Evolutionary conservation across 2,888 invertebrate species (phyloP).

Genomic region (Phytoseiulus persimilis): DNA sequence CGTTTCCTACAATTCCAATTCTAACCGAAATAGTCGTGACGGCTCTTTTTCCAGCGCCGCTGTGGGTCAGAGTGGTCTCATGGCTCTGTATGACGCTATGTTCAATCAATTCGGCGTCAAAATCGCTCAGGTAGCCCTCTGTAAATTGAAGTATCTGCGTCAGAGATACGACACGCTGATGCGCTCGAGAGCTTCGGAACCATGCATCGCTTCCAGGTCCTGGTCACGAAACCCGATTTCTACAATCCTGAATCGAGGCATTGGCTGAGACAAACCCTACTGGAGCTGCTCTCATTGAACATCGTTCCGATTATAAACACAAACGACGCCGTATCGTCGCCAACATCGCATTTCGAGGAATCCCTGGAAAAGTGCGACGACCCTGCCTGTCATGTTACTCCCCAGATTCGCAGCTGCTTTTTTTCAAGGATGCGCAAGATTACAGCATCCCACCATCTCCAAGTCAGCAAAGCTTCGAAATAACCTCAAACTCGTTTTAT

Average conservation of each 20-base stretch:
- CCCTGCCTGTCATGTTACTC: too few relatives aligned
- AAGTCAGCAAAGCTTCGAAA: too few relatives aligned
- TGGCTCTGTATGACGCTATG: conserved; percentile 98
- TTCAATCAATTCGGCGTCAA: conserved; percentile 97
- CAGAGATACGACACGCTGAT: neutral
- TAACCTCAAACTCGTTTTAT: neutral
- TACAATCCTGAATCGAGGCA: conserved; percentile 59
- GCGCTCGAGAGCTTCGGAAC: neutral
- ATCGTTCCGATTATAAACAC: conserved; percentile 98
- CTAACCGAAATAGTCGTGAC: too few relatives aligned
- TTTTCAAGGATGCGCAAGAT: too few relatives aligned
- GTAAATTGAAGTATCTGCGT: neutral
- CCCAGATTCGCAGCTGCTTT: too few relatives aligned
- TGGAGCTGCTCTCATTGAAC: conserved; percentile 82
- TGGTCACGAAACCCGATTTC: conserved; percentile 98
- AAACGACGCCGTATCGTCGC: conserved; percentile 96
- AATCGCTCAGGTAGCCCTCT: conserved; percentile 72
- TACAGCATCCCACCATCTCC: too few relatives aligned
- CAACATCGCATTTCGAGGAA: conserved; percentile 55
- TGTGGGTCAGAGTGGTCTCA: conserved; percentile 94
- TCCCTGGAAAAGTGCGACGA: neutral
- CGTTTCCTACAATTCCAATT: too few relatives aligned
- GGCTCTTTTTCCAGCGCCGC: conserved; percentile 65
- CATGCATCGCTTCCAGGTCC: conserved; percentile 58
- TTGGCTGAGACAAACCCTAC: conserved; percentile 44